Evolutionary conservation across 2,113 vertebrate species (phyloP), one percentile per base, ranked within the genome.

Genomic region (Lepidothrix coronata): DNA sequence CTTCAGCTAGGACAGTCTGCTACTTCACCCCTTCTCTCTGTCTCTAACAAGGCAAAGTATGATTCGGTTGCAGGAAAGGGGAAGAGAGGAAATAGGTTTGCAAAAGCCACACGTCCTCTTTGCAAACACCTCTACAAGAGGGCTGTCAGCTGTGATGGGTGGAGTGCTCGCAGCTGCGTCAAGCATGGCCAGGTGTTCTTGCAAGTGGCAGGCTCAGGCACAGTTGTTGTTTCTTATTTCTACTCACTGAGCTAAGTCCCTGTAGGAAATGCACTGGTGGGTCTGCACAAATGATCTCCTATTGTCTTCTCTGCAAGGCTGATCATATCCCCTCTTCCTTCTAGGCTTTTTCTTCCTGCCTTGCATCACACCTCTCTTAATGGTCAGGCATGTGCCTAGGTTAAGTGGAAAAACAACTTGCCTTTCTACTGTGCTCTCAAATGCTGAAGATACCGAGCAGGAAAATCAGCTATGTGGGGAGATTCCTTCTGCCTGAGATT

Each of bases 171-270:
- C 94, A 96, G 93, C 88, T 93, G 85, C 11, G 4, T 85, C 78
- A 62, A 30, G 35, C 88, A 71, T 83, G 39, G 59, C 91, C 85
- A 95, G 94, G 88, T 97, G 94, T 63, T 86, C 30, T 51, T 95
- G 65, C 82, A 88, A 88, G 75, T 44, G 63, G 70, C 54, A 83
- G 43, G 37, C 71, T 95, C 71, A 7, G 0, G n/a, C 44, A 81
- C 80, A 93, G 74, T 93, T 96, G 66, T 78, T 84, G 58, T 91
- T 96, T 85, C 87, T 93, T 88, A 71, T 95, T 95, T 95, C 65
- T 89, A 20, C 35, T 80, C 1, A 0, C 48, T 89, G 86, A 88
- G 55, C 79, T 84, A 88, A 74, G 27, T 77, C 86, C 43, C 83
- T 33, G 17, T 51, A 63, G 75, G 78, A 43, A 91, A 73, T 51